phyloP scores from a whole-genome alignment of 2,888 invertebrate species.

The Hartigia nigra region DNA sequence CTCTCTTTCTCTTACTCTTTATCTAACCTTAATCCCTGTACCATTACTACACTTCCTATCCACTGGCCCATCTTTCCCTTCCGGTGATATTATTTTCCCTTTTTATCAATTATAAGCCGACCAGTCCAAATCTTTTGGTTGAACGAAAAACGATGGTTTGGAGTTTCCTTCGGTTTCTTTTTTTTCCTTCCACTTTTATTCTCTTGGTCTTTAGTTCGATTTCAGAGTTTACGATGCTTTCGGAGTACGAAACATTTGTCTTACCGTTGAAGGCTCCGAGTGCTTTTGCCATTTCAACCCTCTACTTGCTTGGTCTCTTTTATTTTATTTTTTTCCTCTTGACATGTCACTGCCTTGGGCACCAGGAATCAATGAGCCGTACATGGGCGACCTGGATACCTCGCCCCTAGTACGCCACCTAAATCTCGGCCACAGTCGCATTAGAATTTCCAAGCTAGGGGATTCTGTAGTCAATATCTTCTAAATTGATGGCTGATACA shows the following conservation, averaged over 20 bases:
- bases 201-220: not conserved
- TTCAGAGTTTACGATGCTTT: not conserved
- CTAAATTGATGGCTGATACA: not conserved
- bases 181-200: not conserved
- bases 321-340: slow-evolving; percentile 2
- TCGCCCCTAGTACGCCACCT: slow-evolving; percentile 11
- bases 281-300: slow-evolving; percentile 20
- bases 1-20: not conserved
- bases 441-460: not conserved
- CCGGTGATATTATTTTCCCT: not conserved
- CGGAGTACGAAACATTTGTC: slow-evolving; percentile 16
- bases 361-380: slow-evolving; percentile 16
- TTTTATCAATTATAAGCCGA: slow-evolving; percentile 15
- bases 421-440: slow-evolving; percentile 8
- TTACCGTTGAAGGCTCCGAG: slow-evolving; percentile 18
- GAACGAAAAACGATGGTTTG: not conserved
- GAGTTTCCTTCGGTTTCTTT: not conserved
- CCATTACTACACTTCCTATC: not conserved
- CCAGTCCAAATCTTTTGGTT: slow-evolving; percentile 7
- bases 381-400: slow-evolving; percentile 5
- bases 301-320: not conserved
- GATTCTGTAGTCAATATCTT: not conserved
- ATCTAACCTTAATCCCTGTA: not conserved
- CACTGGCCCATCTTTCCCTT: not conserved
- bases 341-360: slow-evolving; percentile 11